These are phyloP conservation scores for Hirundo rustica DNA, from an alignment of 2,797 vertebrate genomes.

Conservation along the genomic window DNA sequence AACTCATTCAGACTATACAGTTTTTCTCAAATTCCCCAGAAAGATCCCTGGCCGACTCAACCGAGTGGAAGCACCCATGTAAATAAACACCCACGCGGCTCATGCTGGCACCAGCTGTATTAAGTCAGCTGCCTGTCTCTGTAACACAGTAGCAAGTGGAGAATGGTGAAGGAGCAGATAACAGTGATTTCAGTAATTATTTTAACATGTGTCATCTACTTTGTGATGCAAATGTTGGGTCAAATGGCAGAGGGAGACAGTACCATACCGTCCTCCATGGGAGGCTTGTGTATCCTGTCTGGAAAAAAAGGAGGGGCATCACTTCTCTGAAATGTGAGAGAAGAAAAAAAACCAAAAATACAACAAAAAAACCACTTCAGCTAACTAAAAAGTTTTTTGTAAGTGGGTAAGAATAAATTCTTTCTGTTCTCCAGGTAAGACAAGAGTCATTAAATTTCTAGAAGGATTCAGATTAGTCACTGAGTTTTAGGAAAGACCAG, in stretches of 20 bases:
- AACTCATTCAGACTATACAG: neutral
- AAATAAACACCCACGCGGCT: neutral
- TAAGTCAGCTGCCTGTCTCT: neutral
- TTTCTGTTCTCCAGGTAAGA: neutral
- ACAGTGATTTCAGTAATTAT: neutral
- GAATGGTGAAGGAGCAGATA: neutral
- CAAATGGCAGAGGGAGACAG: neutral
- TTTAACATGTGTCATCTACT: neutral
- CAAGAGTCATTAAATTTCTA: neutral
- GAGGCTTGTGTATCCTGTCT: neutral
- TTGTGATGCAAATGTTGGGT: neutral
- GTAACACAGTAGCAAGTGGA: neutral
- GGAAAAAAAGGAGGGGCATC: neutral
- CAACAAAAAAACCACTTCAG: neutral
- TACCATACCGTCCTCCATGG: neutral
- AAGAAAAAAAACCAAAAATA: neutral
- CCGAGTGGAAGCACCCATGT: neutral
- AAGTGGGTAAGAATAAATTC: neutral
- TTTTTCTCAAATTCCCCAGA: neutral
- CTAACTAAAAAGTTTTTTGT: neutral
- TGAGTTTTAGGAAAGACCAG: neutral
- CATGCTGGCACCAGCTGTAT: neutral
- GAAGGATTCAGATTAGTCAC: neutral
- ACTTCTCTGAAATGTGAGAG: neutral
- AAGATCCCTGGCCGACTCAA: neutral